Evolutionary conservation across 2,888 invertebrate species (phyloP).

Genomic region (Hymenopus coronatus): DNA sequence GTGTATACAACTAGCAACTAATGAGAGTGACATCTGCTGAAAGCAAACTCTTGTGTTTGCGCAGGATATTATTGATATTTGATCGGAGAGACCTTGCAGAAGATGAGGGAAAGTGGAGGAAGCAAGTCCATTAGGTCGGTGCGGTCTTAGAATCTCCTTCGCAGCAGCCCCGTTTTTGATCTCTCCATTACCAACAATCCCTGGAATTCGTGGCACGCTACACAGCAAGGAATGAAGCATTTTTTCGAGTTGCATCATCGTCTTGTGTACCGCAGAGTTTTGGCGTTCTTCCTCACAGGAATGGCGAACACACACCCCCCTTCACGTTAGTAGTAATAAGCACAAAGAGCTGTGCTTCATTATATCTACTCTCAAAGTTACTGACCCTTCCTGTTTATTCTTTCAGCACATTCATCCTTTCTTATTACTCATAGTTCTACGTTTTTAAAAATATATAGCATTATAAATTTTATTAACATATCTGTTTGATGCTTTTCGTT

Average conservation of each 20-base stretch:
- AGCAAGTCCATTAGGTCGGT: background rate
- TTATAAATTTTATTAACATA: too few relatives aligned
- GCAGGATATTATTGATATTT: background rate
- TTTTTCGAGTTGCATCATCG: background rate
- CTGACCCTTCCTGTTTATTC: background rate
- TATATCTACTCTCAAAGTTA: background rate
- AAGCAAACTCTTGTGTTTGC: background rate
- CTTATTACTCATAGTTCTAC: background rate
- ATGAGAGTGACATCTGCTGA: too few relatives aligned
- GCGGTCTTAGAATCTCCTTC: background rate
- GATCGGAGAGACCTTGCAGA: background rate
- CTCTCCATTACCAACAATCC: constrained; percentile 23
- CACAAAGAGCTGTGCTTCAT: background rate
- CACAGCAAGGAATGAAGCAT: background rate
- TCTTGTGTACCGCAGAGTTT: background rate
- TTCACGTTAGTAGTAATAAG: background rate
- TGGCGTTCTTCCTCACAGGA: background rate
- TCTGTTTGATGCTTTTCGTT: too few relatives aligned
- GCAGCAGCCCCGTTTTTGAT: constrained; percentile 14
- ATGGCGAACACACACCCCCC: background rate
- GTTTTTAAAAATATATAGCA: background rate
- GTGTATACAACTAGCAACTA: too few relatives aligned
- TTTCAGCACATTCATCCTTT: background rate
- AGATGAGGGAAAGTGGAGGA: background rate
- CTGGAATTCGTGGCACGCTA: constrained; percentile 10